These are phyloP conservation scores for Cryptops parisi DNA, from an alignment of 2,888 invertebrate species.

Conservation along the genomic window DNA sequence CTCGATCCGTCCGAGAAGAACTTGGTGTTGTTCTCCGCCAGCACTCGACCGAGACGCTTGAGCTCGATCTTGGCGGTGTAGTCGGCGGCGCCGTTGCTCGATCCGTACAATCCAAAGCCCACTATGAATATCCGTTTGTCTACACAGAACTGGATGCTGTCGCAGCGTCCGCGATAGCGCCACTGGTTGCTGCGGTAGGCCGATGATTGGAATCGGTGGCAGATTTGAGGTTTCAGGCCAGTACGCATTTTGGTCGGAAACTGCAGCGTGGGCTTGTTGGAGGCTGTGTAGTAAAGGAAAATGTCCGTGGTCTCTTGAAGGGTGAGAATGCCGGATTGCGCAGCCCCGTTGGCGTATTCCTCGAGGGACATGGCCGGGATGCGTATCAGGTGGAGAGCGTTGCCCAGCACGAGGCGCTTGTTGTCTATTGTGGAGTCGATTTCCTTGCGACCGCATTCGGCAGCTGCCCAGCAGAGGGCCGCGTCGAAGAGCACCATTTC, in stretches of 20 bases:
- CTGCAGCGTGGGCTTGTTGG: constrained; percentile 62
- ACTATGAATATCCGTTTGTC: constrained; percentile 91
- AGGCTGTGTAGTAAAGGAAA: constrained; percentile 87
- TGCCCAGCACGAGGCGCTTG: constrained; percentile 34
- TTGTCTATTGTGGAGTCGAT: constrained; percentile 67
- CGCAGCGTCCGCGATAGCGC: constrained; percentile 90
- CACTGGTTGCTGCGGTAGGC: constrained; percentile 95
- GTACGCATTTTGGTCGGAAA: constrained; percentile 70
- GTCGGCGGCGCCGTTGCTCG: constrained; percentile 88
- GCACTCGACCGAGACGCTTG: constrained; percentile 66
- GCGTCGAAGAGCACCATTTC: constrained; percentile 72
- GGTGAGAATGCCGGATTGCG: constrained; percentile 79
- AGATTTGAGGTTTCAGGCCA: constrained; percentile 82
- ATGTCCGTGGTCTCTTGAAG: constrained; percentile 88
- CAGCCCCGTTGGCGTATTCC: constrained; percentile 88
- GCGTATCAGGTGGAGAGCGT: constrained; percentile 70
- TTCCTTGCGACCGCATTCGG: constrained; percentile 72
- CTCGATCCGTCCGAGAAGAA: constrained; percentile 95
- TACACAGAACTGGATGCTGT: constrained; percentile 92
- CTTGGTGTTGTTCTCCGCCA: constrained; percentile 82
- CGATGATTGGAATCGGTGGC: constrained; percentile 90
- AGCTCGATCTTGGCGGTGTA: constrained; percentile 89
- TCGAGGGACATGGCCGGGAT: constrained; percentile 89
- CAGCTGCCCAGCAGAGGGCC: constrained; percentile 81
- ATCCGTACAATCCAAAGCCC: constrained; percentile 90